These are phyloP conservation scores for Rhinopithecus roxellana DNA, from an alignment of 2,113 vertebrate genomes.

Conservation along the genomic window DNA sequence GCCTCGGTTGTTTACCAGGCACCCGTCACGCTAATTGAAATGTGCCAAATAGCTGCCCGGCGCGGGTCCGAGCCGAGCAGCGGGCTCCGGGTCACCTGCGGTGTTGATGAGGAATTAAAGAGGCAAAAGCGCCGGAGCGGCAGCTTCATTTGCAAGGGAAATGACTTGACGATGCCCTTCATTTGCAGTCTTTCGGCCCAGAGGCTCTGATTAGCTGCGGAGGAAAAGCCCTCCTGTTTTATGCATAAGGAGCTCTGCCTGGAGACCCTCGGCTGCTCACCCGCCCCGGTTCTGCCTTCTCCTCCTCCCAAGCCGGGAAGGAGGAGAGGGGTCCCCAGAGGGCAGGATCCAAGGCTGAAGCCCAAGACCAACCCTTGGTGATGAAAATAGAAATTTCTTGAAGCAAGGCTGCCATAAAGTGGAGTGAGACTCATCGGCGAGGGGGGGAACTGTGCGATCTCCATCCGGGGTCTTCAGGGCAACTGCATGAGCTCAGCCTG, in stretches of 20 bases:
- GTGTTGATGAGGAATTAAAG: constrained; percentile 58
- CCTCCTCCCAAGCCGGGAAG: not conserved
- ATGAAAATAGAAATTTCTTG: not conserved
- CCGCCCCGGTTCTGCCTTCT: not conserved
- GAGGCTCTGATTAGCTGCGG: constrained; percentile 64
- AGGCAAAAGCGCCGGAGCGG: rapidly evolving
- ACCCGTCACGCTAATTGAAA: constrained; percentile 39
- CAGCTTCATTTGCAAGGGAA: constrained; percentile 83
- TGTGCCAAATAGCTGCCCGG: not conserved
- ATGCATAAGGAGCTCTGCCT: not conserved
- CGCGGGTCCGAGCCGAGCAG: not conserved
- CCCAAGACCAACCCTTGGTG: not conserved
- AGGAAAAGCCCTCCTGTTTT: constrained; percentile 22
- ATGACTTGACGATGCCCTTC: constrained; percentile 68
- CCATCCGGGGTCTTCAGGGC: not conserved
- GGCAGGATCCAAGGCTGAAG: not conserved
- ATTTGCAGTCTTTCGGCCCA: rapidly evolving
- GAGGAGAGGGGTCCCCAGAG: not conserved
- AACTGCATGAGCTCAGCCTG: rapidly evolving
- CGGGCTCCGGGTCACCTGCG: constrained; percentile 1
- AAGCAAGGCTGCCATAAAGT: not conserved
- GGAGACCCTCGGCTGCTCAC: not conserved
- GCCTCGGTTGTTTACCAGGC: not conserved
- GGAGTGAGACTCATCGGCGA: not conserved
- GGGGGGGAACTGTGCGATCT: not conserved